Conservation (phyloP, 2,113 vertebrate genomes). For the Rhabdornis inornatus region DNA sequence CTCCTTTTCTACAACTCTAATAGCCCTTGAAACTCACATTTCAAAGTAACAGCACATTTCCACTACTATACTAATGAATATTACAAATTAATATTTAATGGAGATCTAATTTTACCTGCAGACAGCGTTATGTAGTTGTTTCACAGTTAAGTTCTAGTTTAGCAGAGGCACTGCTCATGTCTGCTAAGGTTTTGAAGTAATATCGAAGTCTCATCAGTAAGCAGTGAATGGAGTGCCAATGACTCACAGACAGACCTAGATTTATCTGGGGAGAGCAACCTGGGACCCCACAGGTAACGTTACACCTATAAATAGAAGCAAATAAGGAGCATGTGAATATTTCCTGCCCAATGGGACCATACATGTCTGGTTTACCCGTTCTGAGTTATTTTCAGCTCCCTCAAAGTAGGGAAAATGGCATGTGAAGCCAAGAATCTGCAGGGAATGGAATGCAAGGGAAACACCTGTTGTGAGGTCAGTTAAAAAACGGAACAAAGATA, state of each 20-base stretch:
- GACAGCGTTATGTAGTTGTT: not conserved
- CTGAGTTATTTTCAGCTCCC: slow-evolving; percentile 11
- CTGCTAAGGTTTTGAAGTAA: not conserved
- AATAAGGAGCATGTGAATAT: not conserved
- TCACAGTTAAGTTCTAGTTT: not conserved
- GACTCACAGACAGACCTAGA: not conserved
- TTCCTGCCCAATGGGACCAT: not conserved
- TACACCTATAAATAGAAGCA: not conserved
- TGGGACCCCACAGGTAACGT: not conserved
- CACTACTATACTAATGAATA: slow-evolving; percentile 3
- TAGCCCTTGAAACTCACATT: not conserved
- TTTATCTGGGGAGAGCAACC: not conserved
- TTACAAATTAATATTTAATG: slow-evolving; percentile 32
- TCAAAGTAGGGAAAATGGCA: not conserved
- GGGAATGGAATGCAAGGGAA: slow-evolving; percentile 35
- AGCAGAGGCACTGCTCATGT: not conserved
- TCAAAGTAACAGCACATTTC: not conserved
- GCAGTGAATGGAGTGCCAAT: not conserved
- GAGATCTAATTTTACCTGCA: not conserved
- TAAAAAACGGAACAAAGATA: not conserved
- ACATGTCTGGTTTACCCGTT: not conserved
- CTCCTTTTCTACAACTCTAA: not conserved
- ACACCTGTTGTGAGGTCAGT: slow-evolving; percentile 48
- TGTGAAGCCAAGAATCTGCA: not conserved
- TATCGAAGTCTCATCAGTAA: not conserved